Conservation (phyloP, 30 jellyfish, hydroid and myxozoan genomes). For the Morbakka virulenta region DNA sequence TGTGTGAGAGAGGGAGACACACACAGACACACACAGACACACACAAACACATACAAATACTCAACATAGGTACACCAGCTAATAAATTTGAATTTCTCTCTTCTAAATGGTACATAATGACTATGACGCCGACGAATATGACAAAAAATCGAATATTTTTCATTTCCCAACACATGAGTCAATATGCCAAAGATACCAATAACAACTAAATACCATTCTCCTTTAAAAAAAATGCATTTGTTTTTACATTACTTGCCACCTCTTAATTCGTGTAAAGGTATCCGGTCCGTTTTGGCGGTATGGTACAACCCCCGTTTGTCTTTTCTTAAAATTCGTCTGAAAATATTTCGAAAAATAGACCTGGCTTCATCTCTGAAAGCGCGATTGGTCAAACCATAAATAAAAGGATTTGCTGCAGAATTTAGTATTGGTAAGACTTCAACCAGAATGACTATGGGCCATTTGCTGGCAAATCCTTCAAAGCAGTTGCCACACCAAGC, state of each 20-base stretch:
- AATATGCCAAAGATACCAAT: too few species aligned
- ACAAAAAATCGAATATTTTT: too few species aligned
- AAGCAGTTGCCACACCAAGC: conserved; percentile 56
- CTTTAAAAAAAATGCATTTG: too few species aligned
- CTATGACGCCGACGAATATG: too few species aligned
- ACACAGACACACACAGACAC: too few species aligned
- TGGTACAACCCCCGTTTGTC: neutral
- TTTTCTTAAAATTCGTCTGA: neutral
- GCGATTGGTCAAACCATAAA: conserved; percentile 73
- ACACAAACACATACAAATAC: too few species aligned
- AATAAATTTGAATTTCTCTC: too few species aligned
- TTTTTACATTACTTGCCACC: neutral
- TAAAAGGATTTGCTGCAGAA: conserved; percentile 75
- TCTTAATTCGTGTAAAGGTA: neutral
- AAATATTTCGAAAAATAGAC: neutral
- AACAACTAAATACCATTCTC: too few species aligned
- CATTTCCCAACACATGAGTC: too few species aligned
- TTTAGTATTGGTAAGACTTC: conserved; percentile 73
- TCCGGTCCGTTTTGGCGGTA: neutral
- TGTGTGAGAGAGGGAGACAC: too few species aligned
- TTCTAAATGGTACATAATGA: too few species aligned
- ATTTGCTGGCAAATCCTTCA: conserved; percentile 1
- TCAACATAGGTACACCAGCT: too few species aligned
- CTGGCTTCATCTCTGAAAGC: conserved; percentile 60
- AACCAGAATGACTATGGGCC: conserved; percentile 59